A percentile compares a stretch with the other conserved stretches of the same genome.
Conservation (phyloP, 2,113 vertebrate genomes). For the Chionis minor region DNA sequence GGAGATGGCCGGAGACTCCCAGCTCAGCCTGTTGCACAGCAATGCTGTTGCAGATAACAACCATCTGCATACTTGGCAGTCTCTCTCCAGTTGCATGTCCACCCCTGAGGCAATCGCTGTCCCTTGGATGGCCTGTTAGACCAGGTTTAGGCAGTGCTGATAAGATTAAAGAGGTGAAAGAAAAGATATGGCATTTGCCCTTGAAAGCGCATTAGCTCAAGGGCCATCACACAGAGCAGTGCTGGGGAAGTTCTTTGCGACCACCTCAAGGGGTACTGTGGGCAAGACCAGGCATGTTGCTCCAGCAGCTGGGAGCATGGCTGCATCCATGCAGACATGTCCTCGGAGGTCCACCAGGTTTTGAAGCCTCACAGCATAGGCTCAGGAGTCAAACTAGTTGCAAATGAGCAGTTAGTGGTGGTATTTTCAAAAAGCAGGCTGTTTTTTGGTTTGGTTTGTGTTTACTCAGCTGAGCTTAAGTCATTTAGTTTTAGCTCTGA, state of each 20-base stretch:
- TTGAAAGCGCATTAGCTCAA: background rate
- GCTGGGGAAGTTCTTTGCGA: background rate
- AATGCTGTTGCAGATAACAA: conserved; percentile 48
- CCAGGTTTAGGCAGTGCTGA: conserved; percentile 42
- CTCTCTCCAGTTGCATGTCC: conserved; percentile 8
- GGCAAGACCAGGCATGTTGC: background rate
- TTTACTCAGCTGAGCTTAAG: background rate
- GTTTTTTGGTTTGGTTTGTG: background rate
- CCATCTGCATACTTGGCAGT: conserved; percentile 58
- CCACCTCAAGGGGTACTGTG: accelerated
- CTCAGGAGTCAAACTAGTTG: background rate
- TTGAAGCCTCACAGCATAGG: background rate
- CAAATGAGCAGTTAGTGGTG: background rate
- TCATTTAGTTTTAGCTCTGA: background rate
- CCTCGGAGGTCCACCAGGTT: background rate
- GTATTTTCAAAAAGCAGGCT: background rate
- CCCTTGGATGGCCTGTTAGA: conserved; percentile 52
- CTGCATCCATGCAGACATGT: background rate
- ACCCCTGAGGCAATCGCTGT: conserved; percentile 29
- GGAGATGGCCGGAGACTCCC: background rate
- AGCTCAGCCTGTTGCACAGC: conserved; percentile 11
- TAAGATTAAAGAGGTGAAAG: conserved; percentile 62
- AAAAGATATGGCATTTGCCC: conserved; percentile 11
- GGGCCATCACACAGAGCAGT: background rate
- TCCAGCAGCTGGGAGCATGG: background rate